Evolutionary conservation across 2,797 vertebrate genomes (phyloP).

Genomic region (Anas acuta): DNA sequence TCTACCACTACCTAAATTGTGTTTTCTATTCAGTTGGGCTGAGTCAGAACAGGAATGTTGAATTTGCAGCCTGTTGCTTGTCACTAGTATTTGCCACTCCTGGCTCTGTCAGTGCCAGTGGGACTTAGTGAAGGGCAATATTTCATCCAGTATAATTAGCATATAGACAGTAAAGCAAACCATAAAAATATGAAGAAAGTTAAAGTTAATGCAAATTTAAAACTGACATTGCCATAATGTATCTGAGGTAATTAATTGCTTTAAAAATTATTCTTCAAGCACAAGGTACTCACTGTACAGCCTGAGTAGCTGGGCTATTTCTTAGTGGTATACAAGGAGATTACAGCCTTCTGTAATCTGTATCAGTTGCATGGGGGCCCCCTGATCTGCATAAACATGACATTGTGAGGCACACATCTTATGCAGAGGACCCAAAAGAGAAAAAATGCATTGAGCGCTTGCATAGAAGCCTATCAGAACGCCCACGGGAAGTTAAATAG

Average conservation of each 20-base stretch:
- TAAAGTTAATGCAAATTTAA: neutral
- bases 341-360: neutral
- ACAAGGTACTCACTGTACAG: neutral
- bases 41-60: neutral
- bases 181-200: neutral
- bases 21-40: fast-evolving
- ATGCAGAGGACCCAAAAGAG: neutral
- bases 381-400: neutral
- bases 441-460: neutral
- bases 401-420: neutral
- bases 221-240: neutral
- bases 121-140: neutral
- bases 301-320: neutral
- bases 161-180: neutral
- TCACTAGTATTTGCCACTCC: neutral
- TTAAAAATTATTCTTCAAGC: neutral
- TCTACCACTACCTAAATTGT: neutral
- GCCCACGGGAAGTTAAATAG: neutral
- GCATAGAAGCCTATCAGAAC: neutral
- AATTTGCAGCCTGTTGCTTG: neutral
- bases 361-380: neutral
- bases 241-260: neutral
- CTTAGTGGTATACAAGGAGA: neutral
- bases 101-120: neutral
- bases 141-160: neutral